Base-by-base conservation (phyloP, 2,113 vertebrate genomes). In the Dascyllus trimaculatus region DNA sequence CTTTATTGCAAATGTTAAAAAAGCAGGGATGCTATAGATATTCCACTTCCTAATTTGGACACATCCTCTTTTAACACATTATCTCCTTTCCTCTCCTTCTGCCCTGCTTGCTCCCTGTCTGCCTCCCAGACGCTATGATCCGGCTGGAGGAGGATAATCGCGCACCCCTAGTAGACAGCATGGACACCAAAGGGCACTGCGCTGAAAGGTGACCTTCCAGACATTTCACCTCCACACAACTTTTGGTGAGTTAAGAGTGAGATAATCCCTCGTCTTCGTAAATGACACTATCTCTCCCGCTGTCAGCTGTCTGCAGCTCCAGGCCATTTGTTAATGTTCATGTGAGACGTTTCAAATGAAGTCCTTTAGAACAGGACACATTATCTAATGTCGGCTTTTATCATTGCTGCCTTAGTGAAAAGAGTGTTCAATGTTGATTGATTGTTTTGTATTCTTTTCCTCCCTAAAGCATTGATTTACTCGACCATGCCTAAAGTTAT, bases 181-280 rank as follows among this genome's bases (percentile, higher is more conserved):
- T 86, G 81, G 80, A 88, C 86, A 84, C 92, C 88, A 49, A 84
- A 71, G 86, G 71, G 78, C 88, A 53, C 79, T 70, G 72, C 1
- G 88, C 91, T 91, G 87, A 91, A 89, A 93, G 91, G 89, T 93
- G 90, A 92, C 92, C 89, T n/a, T 92, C 87, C 83, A 84, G 79
- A 88, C 83, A 76, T 71, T 89, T 73, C 83, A 71, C 85, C 88
- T 89, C 82, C 86, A 75, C 74, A 49, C 87, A 92, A 71, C 78
- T 54, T 89, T 90, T 90, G 92, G 92, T 93, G 81, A 93, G 91
- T 89, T 65, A 74, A 87, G 64, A 64, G 53, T 57, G 35, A 73
- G 22, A 73, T 51, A 38, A 78, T 80, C 24, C 49, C 46, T 40
- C 45, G 18, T 67, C n/a, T 75, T 80, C 59, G 38, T 73, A 75